Evolutionary conservation across 2,888 invertebrate genomes (phyloP).

Genomic region (Drosophila vallismaia): DNA sequence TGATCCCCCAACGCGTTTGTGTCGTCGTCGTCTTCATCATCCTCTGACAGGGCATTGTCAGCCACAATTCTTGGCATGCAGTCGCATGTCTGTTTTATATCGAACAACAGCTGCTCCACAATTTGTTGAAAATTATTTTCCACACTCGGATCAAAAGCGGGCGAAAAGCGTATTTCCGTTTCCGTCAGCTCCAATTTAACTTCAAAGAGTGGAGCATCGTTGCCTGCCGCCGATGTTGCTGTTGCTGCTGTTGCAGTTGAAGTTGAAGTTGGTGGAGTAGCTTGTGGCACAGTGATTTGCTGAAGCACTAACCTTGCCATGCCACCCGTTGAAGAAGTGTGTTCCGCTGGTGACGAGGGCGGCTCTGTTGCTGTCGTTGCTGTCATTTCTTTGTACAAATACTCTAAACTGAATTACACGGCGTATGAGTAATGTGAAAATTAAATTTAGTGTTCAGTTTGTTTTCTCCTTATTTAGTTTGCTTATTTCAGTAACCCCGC

Average conservation of each 20-base stretch:
- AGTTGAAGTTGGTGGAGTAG: constrained; percentile 32
- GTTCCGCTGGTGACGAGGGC: constrained; percentile 25
- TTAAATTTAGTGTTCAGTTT: constrained; percentile 80
- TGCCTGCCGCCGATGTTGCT: constrained; percentile 34
- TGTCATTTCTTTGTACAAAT: constrained; percentile 82
- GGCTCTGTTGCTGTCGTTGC: constrained; percentile 40
- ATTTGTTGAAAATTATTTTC: constrained; percentile 88
- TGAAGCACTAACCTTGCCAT: constrained; percentile 65
- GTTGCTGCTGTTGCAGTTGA: constrained; percentile 33
- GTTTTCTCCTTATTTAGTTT: constrained; percentile 72
- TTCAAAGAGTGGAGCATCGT: constrained; percentile 89
- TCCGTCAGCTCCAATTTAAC: constrained; percentile 89
- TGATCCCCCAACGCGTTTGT: constrained; percentile 14
- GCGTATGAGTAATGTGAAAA: constrained; percentile 80
- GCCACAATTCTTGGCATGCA: constrained; percentile 88
- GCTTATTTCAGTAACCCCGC: constrained; percentile 6
- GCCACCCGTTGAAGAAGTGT: constrained; percentile 33
- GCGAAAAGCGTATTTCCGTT: constrained; percentile 89
- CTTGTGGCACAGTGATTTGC: constrained; percentile 65
- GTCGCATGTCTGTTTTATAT: constrained; percentile 91
- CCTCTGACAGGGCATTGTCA: constrained; percentile 84
- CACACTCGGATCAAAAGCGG: constrained; percentile 89
- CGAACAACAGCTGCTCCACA: constrained; percentile 89
- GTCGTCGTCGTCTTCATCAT: constrained; percentile 57
- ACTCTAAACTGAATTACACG: constrained; percentile 81